Conservation (phyloP, 2,888 invertebrate genomes). For the Chymomyza procnemis region DNA sequence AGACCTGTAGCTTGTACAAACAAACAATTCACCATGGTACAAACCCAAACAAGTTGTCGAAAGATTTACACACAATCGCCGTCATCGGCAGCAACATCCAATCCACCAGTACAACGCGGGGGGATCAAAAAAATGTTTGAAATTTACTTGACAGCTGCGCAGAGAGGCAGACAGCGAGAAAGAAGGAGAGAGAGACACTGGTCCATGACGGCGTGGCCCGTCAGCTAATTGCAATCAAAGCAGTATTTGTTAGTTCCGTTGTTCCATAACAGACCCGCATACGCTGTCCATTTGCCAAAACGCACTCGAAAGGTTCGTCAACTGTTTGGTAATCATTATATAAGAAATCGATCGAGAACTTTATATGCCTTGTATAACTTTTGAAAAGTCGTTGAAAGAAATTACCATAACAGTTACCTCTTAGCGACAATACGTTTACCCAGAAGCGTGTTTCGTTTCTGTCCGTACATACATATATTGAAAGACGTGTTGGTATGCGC, state of each 20-base stretch:
- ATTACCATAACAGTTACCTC: conserved; percentile 64
- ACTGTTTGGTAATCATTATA: conserved; percentile 54
- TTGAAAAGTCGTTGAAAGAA: conserved; percentile 60
- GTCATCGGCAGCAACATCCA: conserved; percentile 3
- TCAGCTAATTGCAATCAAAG: conserved; percentile 22
- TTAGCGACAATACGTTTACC: not conserved
- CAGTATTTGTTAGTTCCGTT: not conserved
- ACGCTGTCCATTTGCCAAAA: conserved; percentile 44
- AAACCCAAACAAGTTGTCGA: conserved; percentile 39
- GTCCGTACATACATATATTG: not conserved
- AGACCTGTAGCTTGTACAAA: not conserved
- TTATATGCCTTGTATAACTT: conserved; percentile 4
- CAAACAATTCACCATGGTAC: not conserved
- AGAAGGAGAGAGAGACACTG: conserved; percentile 18
- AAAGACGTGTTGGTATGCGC: conserved; percentile 53
- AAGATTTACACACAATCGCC: conserved; percentile 60
- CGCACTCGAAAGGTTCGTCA: conserved; percentile 63
- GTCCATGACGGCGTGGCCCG: conserved; percentile 3
- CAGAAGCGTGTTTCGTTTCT: not conserved
- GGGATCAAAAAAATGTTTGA: conserved; percentile 20
- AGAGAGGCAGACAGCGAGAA: too few relatives aligned
- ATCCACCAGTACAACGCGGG: not conserved
- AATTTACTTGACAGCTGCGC: conserved; percentile 41
- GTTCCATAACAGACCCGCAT: not conserved
- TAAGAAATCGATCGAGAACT: conserved; percentile 54